Percentiles rank a stretch among this genome's conserved stretches.
Conservation (phyloP, 2,888 invertebrate species). For the Chaetoderma sp. region DNA sequence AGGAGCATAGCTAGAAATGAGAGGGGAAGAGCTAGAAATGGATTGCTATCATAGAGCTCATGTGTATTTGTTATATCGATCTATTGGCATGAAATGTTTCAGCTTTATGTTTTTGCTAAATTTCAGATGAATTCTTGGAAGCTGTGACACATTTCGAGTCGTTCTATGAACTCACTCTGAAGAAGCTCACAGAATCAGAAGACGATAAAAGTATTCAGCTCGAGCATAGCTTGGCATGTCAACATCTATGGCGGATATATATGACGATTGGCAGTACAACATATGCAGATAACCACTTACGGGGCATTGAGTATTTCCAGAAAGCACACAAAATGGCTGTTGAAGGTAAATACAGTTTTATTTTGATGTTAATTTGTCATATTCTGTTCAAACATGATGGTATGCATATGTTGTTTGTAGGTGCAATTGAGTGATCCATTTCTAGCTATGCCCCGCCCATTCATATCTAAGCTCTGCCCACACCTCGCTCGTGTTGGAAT, state of each 20-base stretch:
- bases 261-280: conserved; percentile 53
- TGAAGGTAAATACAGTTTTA: conserved; percentile 55
- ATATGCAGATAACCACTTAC: conserved; percentile 43
- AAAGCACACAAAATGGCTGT: conserved; percentile 64
- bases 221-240: conserved; percentile 59
- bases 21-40: too few species aligned
- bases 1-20: too few species aligned
- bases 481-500: too few species aligned
- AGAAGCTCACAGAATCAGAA: conserved; percentile 54
- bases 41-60: too few species aligned
- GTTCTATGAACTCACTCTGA: conserved; percentile 55
- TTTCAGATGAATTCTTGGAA: conserved; percentile 52
- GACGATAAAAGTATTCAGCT: conserved; percentile 45
- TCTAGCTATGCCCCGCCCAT: too few species aligned
- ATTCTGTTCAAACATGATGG: too few species aligned
- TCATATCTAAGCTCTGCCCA: too few species aligned
- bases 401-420: too few species aligned
- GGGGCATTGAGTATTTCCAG: conserved; percentile 53
- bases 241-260: conserved; percentile 61
- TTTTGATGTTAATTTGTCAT: too few species aligned
- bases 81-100: background rate
- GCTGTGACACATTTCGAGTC: conserved; percentile 65
- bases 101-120: too few species aligned
- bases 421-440: too few species aligned
- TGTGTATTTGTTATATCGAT: too few species aligned